phyloP scores from a whole-genome alignment of 2,113 vertebrate species.

The Tichodroma muraria region DNA sequence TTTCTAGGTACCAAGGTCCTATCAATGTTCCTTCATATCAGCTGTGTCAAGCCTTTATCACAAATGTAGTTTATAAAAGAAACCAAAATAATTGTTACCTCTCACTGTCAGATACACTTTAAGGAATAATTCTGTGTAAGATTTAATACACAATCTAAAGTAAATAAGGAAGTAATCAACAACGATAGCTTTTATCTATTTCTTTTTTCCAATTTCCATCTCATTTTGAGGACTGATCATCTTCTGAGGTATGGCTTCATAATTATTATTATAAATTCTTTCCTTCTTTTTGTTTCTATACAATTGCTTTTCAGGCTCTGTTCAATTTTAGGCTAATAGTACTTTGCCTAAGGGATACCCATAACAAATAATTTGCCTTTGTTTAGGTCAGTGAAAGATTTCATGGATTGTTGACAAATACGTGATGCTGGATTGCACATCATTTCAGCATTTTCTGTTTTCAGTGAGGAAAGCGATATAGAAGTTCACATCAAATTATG shows the following conservation, averaged over 20 bases:
- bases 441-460: not conserved
- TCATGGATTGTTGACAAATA: not conserved
- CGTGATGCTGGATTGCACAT: not conserved
- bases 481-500: not conserved
- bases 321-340: not conserved
- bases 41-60: not conserved
- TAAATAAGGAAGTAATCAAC: not conserved
- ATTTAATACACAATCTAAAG: not conserved
- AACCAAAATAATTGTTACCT: not conserved
- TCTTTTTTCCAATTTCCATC: not conserved
- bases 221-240: not conserved
- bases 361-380: not conserved
- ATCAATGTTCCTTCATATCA: not conserved
- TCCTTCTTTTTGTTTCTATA: not conserved
- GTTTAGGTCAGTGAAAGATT: not conserved
- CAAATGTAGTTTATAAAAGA: not conserved
- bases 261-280: not conserved
- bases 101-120: not conserved
- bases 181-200: not conserved
- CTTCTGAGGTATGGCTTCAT: not conserved
- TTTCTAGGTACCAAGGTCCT: not conserved
- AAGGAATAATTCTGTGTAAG: not conserved
- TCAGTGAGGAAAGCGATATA: not conserved
- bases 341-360: not conserved
- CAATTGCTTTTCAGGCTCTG: not conserved